Base-by-base conservation (phyloP, 1,140 invertebrate genomes). In the Drosophila quadrilineata region DNA sequence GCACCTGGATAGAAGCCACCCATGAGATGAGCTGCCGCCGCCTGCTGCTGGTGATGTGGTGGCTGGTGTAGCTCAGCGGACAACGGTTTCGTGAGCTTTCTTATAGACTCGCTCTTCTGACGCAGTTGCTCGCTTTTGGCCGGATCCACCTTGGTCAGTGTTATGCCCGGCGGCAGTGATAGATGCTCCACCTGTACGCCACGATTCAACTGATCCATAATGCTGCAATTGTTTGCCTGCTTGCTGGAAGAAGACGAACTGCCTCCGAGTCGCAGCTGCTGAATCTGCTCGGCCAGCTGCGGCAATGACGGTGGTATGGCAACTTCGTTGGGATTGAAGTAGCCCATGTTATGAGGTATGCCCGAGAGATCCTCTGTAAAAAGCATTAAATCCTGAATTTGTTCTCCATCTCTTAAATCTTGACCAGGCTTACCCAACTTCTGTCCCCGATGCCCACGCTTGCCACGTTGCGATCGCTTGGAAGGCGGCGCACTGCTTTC, bases 141-240 rank as follows among this genome's bases (percentile, higher is more conserved):
- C 0, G 92, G 92, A 75, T 95, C 94, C 0, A 96, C 95, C 72
- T 95, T 93, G 0, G 95, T 96, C 31, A 96, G 93, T 2, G 95
- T 96, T 17, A 96, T 96, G 3, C 95, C 95, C 4, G 95, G 95
- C 1, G 95, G 95, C 57, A 96, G 89, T 35, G 92, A 93, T 1
- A 96, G 86, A 84, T 94, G 94, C 24, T 94, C 94, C 60, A 95
- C 92, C 89, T 92, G 91, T 0, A 93, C 91, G 2, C 92, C 92
- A 12, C 91, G 90, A 58, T 91, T 92, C 5, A 93, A 87, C 29
- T 93, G 92, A 54, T 93, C 92, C 92, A 93, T 92, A 46, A 92
- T 92, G 75, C 92, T 92, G 24, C 87, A 80, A 52, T 88, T 88
- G 12, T 70, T 43, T 8, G 52, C 48, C 33, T 75, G 65, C 17